Evolutionary conservation across 1,140 invertebrate genomes (phyloP), one percentile per base, ranked within the genome.

Genomic region (Drosophila nebulosa): DNA sequence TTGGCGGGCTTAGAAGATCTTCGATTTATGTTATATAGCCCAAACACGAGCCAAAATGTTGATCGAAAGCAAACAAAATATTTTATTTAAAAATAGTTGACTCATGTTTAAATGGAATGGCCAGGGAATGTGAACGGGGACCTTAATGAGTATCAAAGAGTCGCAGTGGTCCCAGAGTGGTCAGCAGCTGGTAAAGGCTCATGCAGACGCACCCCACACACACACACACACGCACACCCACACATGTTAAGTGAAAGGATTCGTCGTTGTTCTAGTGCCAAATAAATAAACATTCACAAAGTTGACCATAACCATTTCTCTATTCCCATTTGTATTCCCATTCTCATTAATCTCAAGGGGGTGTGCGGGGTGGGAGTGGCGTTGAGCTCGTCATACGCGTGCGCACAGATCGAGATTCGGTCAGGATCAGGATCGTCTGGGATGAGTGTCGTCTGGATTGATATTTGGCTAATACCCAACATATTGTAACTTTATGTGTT

Each of bases 321-420:
- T 14, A 39, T 39, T 39, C n/a, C 36, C 36, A 39, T 14, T 39
- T 5, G n/a, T 16, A 42, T 16, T 42, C 18, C 16, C 39, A 46
- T 46, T 53, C 83, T 83, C 75, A 88, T 86, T 86, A 86, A 86
- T 86, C 83, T 86, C 83, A 71, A 88, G 83, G 83, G 81, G 81
- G 83, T 0, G 4, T 9, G 27, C 6, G 10, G 7, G 7, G 27
- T 6, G 27, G 2, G 53, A 46, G 39, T 16, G 39, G 53, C 72
- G 52, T 53, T 32, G 30, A 12, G 3, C 30, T 74, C 46, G 32
- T 7, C 42, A 46, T 60, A 65, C 74, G 79, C 79, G 79, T 76
- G 70, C 63, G 46, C 3, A 46, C 3, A 10, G 16, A 50, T 26
- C 42, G 36, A 68, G 55, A 69, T 66, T 72, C n/a, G n/a, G n/a